A percentile compares a stretch with the other conserved stretches of the same genome.
Evolutionary conservation across 2,113 vertebrate genomes (phyloP).

Genomic region (Phalacrocorax carbo): DNA sequence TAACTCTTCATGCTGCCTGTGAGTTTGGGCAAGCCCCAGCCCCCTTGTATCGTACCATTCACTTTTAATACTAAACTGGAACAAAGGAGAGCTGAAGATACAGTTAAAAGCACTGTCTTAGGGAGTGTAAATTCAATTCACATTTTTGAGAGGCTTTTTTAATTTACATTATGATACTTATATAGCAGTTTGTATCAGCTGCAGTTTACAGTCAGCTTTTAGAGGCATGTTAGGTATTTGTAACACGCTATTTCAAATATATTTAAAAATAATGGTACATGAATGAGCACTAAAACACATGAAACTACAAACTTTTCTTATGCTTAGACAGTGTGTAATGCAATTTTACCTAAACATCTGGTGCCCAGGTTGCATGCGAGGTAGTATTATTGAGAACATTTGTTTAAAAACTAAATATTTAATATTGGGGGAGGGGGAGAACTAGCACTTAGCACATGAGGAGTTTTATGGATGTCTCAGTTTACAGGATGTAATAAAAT

Average conservation of each 20-base stretch:
- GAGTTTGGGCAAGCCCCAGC: background rate
- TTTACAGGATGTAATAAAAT: conserved; percentile 74
- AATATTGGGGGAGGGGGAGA: conserved; percentile 57
- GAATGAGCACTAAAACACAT: conserved; percentile 66
- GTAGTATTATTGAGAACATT: conserved; percentile 71
- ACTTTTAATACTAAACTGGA: background rate
- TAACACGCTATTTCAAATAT: conserved; percentile 56
- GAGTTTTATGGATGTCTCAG: conserved; percentile 69
- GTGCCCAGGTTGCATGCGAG: conserved; percentile 67
- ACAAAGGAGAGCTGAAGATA: background rate
- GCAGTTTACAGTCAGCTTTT: conserved; percentile 57
- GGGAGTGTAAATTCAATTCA: conserved; percentile 37
- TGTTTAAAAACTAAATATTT: conserved; percentile 72
- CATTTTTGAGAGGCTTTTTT: conserved; percentile 12
- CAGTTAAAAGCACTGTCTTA: background rate
- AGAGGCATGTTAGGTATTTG: conserved; percentile 71
- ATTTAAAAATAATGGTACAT: conserved; percentile 61
- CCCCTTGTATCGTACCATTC: background rate
- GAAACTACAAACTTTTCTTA: conserved; percentile 59
- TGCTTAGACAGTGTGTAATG: conserved; percentile 54
- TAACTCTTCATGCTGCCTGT: background rate
- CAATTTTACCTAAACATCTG: conserved; percentile 75
- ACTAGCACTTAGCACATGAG: conserved; percentile 57
- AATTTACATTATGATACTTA: background rate
- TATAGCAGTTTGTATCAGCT: conserved; percentile 55